A percentile compares a stretch with the other conserved stretches of the same genome.
phyloP scores from a whole-genome alignment of 1,140 invertebrate species.

The Heliconius hewitsoni region DNA sequence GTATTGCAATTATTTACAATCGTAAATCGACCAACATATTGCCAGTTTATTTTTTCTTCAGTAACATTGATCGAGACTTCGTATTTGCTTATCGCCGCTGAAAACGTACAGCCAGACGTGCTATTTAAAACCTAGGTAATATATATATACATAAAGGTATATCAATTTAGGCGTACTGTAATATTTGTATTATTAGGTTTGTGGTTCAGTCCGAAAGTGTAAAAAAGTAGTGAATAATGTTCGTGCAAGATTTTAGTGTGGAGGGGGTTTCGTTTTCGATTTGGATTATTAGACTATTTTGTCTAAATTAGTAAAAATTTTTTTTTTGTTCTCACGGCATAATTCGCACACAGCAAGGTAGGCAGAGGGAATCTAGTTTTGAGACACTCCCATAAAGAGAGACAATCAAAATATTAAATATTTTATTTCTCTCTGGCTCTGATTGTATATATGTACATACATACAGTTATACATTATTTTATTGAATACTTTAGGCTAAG shows the following conservation, averaged over 20 bases:
- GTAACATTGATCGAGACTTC: constrained; percentile 57
- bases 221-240: too few species aligned
- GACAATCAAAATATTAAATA: too few species aligned
- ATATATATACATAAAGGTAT: not conserved
- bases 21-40: constrained; percentile 61
- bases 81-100: constrained; percentile 51
- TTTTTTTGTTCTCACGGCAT: too few species aligned
- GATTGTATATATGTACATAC: too few species aligned
- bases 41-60: constrained; percentile 59
- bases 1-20: constrained; percentile 66
- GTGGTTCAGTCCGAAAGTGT: not conserved
- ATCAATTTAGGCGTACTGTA: not conserved
- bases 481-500: not conserved
- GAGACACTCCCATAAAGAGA: too few species aligned
- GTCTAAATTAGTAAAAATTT: not conserved
- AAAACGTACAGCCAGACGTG: constrained; percentile 44
- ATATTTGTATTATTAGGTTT: not conserved
- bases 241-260: not conserved
- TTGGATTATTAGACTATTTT: not conserved
- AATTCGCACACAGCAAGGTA: too few species aligned
- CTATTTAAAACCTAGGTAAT: constrained; percentile 15
- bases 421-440: too few species aligned
- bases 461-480: too few species aligned
- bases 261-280: not conserved
- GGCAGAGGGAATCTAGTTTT: too few species aligned